Base-by-base conservation (phyloP, 1,140 invertebrate species). In the Riptortus pedestris region DNA sequence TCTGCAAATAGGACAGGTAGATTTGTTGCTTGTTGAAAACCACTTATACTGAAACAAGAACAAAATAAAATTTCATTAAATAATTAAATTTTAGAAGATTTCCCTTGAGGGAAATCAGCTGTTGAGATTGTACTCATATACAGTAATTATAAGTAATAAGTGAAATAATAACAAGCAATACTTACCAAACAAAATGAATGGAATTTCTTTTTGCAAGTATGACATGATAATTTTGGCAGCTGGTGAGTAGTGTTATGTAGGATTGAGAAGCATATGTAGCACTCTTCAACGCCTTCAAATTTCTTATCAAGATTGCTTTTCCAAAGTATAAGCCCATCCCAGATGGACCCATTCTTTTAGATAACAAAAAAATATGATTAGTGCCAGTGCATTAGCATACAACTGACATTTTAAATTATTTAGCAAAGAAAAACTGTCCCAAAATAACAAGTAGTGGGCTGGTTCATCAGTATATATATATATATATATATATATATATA, bases 231-330 rank as follows among this genome's bases (percentile, higher is more conserved):
- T 75, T 88, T 87, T 0, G 93, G 93, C 68, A 96, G 77, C 74
- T 93, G 84, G 69, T 87, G 90, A 62, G 85, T 94, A 24, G 85
- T 84, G 62, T 85, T 83, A 69, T 95, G 91, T 51, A 96, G 79
- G 68, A 95, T 86, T 66, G 87, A 91, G 74, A 89, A 95, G 71
- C 93, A 96, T 71, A 96, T 93, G 72, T 89, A 92, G 74, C 93
- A 97, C 71, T 95, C 91, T 71, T 96, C 92, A 0, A 94, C 83
- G 0, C 91, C 91, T 68, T 91, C 85, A 71, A 94, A 93, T 71
- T 85, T 86, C 72, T 91, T 91, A 72, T 95, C 90, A 58, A 96
- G 78, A 75, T 90, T 92, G 62, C 81, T 83, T 71, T 93, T 93
- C 93, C 93, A 96, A 31, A 93, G 77, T 16, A 80, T 79, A 0